Base-by-base conservation (phyloP, 2,888 invertebrate genomes). In the Lochmaea capreae region DNA sequence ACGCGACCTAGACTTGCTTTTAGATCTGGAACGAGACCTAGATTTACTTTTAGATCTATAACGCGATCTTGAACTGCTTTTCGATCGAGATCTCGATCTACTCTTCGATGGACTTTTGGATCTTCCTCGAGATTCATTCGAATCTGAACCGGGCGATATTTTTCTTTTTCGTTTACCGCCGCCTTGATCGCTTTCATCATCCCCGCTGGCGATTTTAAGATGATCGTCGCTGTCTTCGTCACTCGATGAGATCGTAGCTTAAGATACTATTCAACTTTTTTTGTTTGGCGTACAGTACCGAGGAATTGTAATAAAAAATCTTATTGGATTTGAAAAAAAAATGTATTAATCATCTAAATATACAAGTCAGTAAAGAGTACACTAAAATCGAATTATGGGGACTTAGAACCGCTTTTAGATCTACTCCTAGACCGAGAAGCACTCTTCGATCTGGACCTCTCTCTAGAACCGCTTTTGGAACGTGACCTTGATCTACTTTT, bases 161-260 rank as follows among this genome's bases (percentile, higher is more conserved):
- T 90, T 88, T 80, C 91, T 89, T 78, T 90, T 89, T 1, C 65
- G 42, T 52, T 89, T 88, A 22, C 86, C 88, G 14, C 88, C 88
- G 1, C 86, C 87, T 9, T 87, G 89, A 67, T 86, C 85, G 72
- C 88, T 89, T 76, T 89, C 89, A 84, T 88, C 90, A 80, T 90
- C 46, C 12, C 46, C 89, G 81, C 91, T 90, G 1, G 89, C 89
- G 77, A 90, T 89, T 83, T 91, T 90, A 72, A 89, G 87, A 77
- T 87, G 87, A 65, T 88, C 88, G 70, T 92, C 92, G 77, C 93
- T 93, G 67, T 91, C 91, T 0, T 95, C 95, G 83, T 95, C 96
- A 76, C 94, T 94, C 0, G 97, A 97, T 0, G 97, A 98, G 79
- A 98, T 97, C 0, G 96, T 97, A 73, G 95, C 98, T 86, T 98